Evolutionary conservation across 1,140 invertebrate genomes (phyloP).

Genomic region (Maconellicoccus hirsutus): DNA sequence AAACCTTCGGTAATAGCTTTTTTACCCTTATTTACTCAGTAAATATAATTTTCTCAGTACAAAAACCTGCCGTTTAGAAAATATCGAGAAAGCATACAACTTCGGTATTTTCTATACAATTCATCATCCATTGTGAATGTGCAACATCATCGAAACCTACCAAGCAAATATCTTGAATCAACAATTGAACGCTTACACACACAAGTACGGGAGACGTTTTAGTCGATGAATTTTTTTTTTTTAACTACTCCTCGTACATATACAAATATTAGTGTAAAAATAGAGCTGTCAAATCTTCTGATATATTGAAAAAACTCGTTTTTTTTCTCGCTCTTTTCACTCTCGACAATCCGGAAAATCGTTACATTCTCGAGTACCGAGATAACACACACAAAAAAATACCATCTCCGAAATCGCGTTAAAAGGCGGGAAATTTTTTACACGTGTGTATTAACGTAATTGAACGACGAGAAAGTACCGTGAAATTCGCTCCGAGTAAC

Average conservation of each 20-base stretch:
- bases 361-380: too few species aligned
- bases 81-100: neutral
- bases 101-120: neutral
- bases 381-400: too few species aligned
- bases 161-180: neutral
- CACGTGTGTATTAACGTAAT: neutral
- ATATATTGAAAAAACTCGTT: neutral
- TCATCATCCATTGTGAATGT: neutral
- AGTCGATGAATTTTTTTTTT: neutral
- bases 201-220: neutral
- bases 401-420: neutral
- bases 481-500: too few species aligned
- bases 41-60: neutral
- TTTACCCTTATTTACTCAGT: neutral
- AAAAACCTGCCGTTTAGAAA: neutral
- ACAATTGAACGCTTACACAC: neutral
- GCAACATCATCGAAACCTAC: constrained; percentile 7
- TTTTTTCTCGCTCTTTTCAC: too few species aligned
- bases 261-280: neutral
- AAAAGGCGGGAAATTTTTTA: neutral
- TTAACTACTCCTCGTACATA: neutral
- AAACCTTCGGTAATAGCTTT: neutral
- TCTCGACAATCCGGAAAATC: too few species aligned
- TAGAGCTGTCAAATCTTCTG: neutral
- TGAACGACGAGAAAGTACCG: too few species aligned